Base-by-base conservation (phyloP, 2,797 vertebrate species). In the Hyperoplus lanceolatus region DNA sequence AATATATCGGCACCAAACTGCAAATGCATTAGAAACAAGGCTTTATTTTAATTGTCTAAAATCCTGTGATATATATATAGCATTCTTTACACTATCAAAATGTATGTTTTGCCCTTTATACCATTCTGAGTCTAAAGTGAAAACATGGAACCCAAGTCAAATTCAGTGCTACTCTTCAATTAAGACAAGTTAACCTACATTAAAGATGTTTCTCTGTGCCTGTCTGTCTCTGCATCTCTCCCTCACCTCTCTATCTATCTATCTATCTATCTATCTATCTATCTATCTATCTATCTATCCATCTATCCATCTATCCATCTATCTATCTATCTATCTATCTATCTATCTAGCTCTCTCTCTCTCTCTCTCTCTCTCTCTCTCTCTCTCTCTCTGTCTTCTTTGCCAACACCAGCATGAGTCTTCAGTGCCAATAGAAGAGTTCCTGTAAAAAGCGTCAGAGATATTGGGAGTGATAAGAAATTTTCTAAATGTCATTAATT, bases 401-500 rank as follows among this genome's bases (percentile, higher is more conserved):
- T 42, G 14, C 84, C 59, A 75, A 87, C 83, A 84, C 83, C 80
- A 76, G 84, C 83, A 79, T 69, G 9, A 77, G 80, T 79, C 73
- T 70, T 91, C 86, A 75, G 49, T 84, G 81, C 82, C 86, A 90
- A 90, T 86, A 87, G 81, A 82, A 71, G 78, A 89, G 81, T 91
- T 89, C 79, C 76, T 89, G 90, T 93, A 94, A 95, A 95, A 94
- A 88, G 84, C 92, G 81, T 85, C 86, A 90, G 92, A 93, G 92
- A 95, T 95, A 94, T 95, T 91, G 92, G 93, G 93, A 94, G 90
- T 93, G 93, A 95, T 93, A 93, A 92, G 89, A 94, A 94, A 95
- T 95, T 87, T 94, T 95, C 91, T 92, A 95, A 95, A 95, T 95
- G 94, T 94, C 94, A 95, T 95, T 96, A 95, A 95, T 95, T 95